Evolutionary conservation across 2,797 vertebrate species (phyloP).

Genomic region (Eulemur rubriventer): DNA sequence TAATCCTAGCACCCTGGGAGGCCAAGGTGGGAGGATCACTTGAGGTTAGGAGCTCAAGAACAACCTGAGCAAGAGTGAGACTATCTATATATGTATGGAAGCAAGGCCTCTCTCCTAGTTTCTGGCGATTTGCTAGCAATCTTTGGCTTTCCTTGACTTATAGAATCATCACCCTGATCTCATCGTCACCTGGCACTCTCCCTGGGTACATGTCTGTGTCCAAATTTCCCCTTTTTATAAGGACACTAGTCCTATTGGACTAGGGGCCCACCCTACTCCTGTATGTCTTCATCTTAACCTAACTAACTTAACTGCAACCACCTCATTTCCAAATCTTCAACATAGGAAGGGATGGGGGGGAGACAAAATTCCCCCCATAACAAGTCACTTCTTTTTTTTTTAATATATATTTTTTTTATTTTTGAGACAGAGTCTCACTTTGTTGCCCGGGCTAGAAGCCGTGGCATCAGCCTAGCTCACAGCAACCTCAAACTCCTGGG

Average conservation of each 20-base stretch:
- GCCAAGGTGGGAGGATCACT: too few relatives aligned
- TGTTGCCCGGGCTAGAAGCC: too few relatives aligned
- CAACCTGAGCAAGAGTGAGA: too few relatives aligned
- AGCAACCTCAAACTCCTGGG: too few relatives aligned
- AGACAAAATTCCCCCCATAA: neutral
- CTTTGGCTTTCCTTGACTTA: neutral
- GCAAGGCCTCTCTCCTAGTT: neutral
- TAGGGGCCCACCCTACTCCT: neutral
- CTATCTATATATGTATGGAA: too few relatives aligned
- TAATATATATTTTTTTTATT: too few relatives aligned
- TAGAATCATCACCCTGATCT: neutral
- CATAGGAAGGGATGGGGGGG: neutral
- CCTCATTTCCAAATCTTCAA: neutral
- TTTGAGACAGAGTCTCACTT: too few relatives aligned
- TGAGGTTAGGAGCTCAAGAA: too few relatives aligned
- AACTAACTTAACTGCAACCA: neutral
- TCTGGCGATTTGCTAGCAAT: neutral
- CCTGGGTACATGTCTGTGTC: neutral
- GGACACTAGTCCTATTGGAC: neutral
- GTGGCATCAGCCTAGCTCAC: too few relatives aligned
- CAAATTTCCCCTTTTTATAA: neutral
- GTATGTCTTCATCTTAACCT: neutral
- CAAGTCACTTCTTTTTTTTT: neutral
- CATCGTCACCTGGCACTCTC: neutral
- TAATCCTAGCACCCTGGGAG: too few relatives aligned